Evolutionary conservation across 2,113 vertebrate genomes (phyloP).

Genomic region (Myocastor coypus): DNA sequence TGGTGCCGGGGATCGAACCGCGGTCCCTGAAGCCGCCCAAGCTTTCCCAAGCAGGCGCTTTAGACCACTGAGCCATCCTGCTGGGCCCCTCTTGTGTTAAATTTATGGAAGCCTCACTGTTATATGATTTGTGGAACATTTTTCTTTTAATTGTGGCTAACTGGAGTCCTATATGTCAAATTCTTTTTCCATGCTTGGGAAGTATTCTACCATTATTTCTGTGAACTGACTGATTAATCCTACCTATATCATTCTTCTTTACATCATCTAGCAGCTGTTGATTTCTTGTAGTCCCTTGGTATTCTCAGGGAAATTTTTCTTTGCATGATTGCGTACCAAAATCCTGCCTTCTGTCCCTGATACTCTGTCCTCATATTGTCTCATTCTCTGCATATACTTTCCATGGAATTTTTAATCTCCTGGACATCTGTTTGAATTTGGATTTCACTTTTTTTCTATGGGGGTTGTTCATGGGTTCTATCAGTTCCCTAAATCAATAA

Average conservation of each 20-base stretch:
- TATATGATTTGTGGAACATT: not conserved
- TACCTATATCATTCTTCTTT: not conserved
- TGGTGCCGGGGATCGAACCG: too few relatives aligned
- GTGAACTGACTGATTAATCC: not conserved
- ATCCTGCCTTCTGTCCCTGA: not conserved
- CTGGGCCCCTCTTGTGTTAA: not conserved
- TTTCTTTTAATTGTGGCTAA: not conserved
- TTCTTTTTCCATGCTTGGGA: not conserved
- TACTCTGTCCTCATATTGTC: not conserved
- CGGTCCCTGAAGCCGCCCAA: too few relatives aligned
- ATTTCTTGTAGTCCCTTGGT: not conserved
- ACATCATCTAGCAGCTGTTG: not conserved
- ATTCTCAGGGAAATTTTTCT: not conserved
- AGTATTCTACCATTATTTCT: not conserved
- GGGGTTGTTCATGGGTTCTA: not conserved
- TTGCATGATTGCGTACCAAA: not conserved
- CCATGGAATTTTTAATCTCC: not conserved
- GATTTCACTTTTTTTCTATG: not conserved
- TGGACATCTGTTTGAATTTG: not conserved
- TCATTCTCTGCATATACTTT: not conserved
- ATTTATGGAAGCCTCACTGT: not conserved
- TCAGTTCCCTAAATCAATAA: not conserved
- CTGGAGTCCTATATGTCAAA: not conserved
- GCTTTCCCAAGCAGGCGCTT: too few relatives aligned
- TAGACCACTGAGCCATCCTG: too few relatives aligned